phyloP scores from a whole-genome alignment of 2,888 invertebrate genomes.

The Phaonia tiefii region DNA sequence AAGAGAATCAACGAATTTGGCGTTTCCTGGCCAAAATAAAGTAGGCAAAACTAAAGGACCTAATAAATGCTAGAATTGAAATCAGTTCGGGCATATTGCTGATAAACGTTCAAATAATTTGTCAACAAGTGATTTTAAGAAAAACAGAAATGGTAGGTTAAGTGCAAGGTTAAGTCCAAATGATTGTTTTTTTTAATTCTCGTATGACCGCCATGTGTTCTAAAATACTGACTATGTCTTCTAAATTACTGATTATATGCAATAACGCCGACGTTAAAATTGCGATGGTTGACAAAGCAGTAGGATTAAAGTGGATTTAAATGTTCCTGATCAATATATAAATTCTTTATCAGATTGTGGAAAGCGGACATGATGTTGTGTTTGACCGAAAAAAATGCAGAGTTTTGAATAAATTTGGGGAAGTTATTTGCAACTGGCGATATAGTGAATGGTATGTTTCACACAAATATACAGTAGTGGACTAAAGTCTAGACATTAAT shows the following conservation, averaged over 20 bases:
- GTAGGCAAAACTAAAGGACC: not conserved
- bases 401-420: slow-evolving; percentile 17
- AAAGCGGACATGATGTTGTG: slow-evolving; percentile 26
- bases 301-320: not conserved
- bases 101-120: slow-evolving; percentile 30
- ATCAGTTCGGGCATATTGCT: slow-evolving; percentile 36
- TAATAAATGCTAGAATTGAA: slow-evolving; percentile 40
- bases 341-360: slow-evolving; percentile 34
- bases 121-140: not conserved
- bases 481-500: too few species aligned
- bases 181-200: slow-evolving; percentile 8
- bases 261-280: not conserved
- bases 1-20: too few species aligned
- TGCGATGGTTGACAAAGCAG: slow-evolving; percentile 4
- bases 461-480: not conserved
- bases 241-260: slow-evolving; percentile 20
- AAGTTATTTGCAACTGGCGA: slow-evolving; percentile 1
- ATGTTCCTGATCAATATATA: slow-evolving; percentile 13
- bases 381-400: slow-evolving; percentile 8
- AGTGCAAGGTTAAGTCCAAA: not conserved
- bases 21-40: slow-evolving; percentile 3
- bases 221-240: not conserved
- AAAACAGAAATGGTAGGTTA: not conserved
- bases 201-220: slow-evolving; percentile 15
- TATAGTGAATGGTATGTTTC: slow-evolving; percentile 23